Conservation (phyloP, 1,140 invertebrate species). For the Camponotus vicinus region DNA sequence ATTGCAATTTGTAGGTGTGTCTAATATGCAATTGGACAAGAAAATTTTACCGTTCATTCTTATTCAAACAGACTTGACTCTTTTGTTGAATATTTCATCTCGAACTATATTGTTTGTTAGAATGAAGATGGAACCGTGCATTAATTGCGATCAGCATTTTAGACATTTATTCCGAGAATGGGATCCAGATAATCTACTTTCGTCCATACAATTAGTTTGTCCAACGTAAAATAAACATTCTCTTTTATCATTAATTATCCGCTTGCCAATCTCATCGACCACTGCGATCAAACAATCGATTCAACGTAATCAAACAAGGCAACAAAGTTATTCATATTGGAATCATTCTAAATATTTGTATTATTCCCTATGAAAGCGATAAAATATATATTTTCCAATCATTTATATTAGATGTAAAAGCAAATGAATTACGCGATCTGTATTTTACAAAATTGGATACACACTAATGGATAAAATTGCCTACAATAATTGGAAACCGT, state of each 20-base stretch:
- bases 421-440: background rate
- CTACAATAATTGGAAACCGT: background rate
- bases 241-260: constrained; percentile 58
- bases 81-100: constrained; percentile 8
- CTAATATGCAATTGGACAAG: background rate
- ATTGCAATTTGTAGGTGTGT: background rate
- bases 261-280: constrained; percentile 49
- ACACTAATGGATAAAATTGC: background rate
- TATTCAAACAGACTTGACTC: background rate
- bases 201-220: constrained; percentile 22
- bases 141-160: constrained; percentile 28
- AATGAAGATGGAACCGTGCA: constrained; percentile 16
- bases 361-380: constrained; percentile 16
- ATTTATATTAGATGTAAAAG: background rate
- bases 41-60: background rate
- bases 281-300: constrained; percentile 45
- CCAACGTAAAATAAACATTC: constrained; percentile 41
- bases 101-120: constrained; percentile 12
- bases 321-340: background rate
- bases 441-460: background rate
- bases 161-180: constrained; percentile 9
- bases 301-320: constrained; percentile 49
- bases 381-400: constrained; percentile 10
- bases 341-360: constrained; percentile 37
- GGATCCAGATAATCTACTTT: constrained; percentile 43